A percentile compares a stretch with the other conserved stretches of the same genome.
Conservation (phyloP, 2,113 vertebrate species). For the Gadus macrocephalus region DNA sequence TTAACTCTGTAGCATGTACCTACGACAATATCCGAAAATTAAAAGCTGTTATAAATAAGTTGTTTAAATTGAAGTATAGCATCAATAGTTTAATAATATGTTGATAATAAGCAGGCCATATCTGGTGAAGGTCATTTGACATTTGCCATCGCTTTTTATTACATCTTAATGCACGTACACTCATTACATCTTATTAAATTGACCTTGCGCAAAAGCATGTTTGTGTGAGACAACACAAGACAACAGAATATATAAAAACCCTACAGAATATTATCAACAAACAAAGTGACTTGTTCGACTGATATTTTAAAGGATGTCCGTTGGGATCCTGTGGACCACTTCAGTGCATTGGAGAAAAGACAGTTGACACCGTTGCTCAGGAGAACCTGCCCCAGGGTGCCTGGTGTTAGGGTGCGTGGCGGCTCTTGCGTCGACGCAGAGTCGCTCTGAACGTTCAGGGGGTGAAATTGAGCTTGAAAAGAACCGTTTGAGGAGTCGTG, state of each 20-base stretch:
- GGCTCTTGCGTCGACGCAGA: conserved; percentile 17
- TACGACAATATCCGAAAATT: too few relatives aligned
- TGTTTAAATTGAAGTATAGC: neutral
- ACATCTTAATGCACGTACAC: conserved; percentile 28
- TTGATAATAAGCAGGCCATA: too few relatives aligned
- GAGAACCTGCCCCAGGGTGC: conserved; percentile 18
- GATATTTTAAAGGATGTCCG: conserved; percentile 17
- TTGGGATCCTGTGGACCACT: conserved; percentile 10
- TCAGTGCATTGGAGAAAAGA: conserved; percentile 16
- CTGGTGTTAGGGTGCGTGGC: conserved; percentile 16
- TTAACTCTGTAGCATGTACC: too few relatives aligned
- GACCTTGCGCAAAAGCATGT: conserved; percentile 26
- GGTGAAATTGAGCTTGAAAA: conserved; percentile 93
- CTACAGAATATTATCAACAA: conserved; percentile 12
- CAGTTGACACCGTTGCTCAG: conserved; percentile 21
- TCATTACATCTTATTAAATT: conserved; percentile 22
- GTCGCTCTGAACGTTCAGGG: conserved; percentile 59
- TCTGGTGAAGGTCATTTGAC: too few relatives aligned
- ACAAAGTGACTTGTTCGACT: conserved; percentile 32
- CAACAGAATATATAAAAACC: conserved; percentile 37
- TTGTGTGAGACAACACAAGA: conserved; percentile 38
- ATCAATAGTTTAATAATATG: neutral
- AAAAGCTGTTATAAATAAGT: neutral
- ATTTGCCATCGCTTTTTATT: conserved; percentile 46
- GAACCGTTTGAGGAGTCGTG: conserved; percentile 90